Evolutionary conservation across 2,113 vertebrate genomes (phyloP), one percentile per base, ranked within the genome.

Genomic region (Ctenomys sociabilis): DNA sequence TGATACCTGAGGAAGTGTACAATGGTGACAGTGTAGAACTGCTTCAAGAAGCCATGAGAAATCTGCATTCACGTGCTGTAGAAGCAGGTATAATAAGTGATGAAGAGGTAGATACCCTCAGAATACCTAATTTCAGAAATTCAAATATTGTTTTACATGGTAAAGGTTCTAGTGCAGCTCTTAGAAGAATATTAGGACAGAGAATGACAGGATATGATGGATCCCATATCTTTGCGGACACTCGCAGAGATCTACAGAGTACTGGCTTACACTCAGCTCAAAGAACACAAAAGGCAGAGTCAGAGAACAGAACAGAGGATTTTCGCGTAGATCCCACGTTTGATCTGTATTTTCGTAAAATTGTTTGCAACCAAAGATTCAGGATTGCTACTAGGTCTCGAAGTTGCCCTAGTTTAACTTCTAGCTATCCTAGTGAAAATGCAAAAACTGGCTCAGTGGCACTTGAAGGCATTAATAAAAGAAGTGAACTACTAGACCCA

Each of bases 161-260:
- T 97, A 99, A 98, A 3, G 99, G 99, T 1, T 99, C 99, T 0
- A 98, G 98, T 59, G 98, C 99, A 63, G 98, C 99, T 86, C 99
- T 99, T 95, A 99, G 98, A 88, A 99, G 99, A 21, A 37, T 17
- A 98, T 98, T 99, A 49, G 98, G 98, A 26, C 99, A 99, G 97
- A 99, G 99, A 72, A 99, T 99, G 98, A 99, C 98, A 19, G 99
- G 98, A 95, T 99, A 99, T 12, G 99, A 98, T 70, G 99, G 99
- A 95, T 98, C 99, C 43, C 99, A 98, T 98, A 99, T 99, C 98
- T 99, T 99, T 77, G 99, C 98, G 98, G 99, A 99, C 94, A 99
- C 98, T 0, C 99, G 99, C 89, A 66, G 57, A 59, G 99, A 99
- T 63, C 98, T 99, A 2, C 99, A 99, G 97, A 99, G 99, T 37